Evolutionary conservation across 2,113 vertebrate species (phyloP).

Genomic region (Peromyscus leucopus): DNA sequence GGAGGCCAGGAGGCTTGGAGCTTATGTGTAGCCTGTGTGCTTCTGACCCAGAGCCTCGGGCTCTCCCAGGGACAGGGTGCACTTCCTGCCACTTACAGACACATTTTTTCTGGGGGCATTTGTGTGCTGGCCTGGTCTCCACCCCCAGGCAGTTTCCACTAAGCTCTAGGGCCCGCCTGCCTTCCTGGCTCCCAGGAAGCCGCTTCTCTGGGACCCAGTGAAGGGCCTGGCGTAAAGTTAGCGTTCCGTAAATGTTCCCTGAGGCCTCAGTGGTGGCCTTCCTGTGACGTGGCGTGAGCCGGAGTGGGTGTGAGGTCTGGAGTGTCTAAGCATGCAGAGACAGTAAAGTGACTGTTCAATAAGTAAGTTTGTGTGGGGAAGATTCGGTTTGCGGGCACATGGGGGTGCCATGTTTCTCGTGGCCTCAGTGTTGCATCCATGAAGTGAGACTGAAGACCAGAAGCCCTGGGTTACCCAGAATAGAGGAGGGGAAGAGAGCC

Average conservation of each 20-base stretch:
- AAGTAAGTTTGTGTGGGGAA: neutral
- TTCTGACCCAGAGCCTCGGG: neutral
- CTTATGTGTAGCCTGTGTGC: neutral
- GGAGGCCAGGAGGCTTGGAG: neutral
- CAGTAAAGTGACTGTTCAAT: neutral
- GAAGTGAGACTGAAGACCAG: neutral
- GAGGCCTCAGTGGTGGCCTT: neutral
- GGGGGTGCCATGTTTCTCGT: neutral
- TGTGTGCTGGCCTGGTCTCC: neutral
- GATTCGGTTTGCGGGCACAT: neutral
- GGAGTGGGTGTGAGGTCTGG: no score
- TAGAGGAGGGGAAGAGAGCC: neutral
- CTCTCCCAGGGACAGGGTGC: neutral
- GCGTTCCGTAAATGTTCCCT: neutral
- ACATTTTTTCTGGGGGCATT: fast-evolving
- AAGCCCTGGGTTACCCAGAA: neutral
- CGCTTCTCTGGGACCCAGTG: neutral
- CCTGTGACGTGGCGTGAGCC: no score
- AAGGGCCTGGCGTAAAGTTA: neutral
- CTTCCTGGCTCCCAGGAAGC: neutral
- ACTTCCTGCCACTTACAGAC: neutral
- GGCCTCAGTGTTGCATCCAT: neutral
- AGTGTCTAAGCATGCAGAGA: neutral
- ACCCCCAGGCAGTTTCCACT: neutral
- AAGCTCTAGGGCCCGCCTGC: neutral